Evolutionary conservation across 1,140 invertebrate species (phyloP), one percentile per base, ranked within the genome.

Genomic region (Drosophila murphyi): DNA sequence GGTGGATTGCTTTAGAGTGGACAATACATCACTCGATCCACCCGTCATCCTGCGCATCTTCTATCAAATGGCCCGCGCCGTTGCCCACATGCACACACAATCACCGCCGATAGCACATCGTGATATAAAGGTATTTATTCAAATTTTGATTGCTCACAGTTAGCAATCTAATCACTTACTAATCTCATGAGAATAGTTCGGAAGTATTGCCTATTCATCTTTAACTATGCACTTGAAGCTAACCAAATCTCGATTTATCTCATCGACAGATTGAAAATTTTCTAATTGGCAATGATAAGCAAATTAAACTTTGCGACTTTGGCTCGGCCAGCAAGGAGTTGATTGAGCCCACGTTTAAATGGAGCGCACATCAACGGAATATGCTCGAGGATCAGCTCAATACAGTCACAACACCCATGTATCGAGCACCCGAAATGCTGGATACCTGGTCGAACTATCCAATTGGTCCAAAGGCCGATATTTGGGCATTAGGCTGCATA

Each of bases 271-370:
- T 92, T 69, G 92, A 92, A 62, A 92, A 92, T 50, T 92, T 92
- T n/a, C 92, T 98, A 6, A 94, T 99, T 34, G 96, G 96, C 74
- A 92, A 93, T 68, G 95, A 97, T 87, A 97, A 98, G 72, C 94
- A 95, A 76, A 95, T 99, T 41, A 99, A 99, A 93, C 93, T 99
- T 52, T 99, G 99, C 94, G 99, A 99, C 94, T 99, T 99, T 95
- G 99, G 99, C 1, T 99, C 98, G 85, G 96, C 98, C 1, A 99
- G 98, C 32, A 96, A 95, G 20, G 96, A 98, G 89, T 94, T 96
- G 37, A 97, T 96, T 92, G 90, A 95, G 56, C 98, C 98, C 28
- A 97, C 98, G 92, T 94, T 96, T 29, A 95, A 96, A 41, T 99
- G 99, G 99, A 96, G 96, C 86, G 97, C 97, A 52, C 96, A 97